Evolutionary conservation across 2,888 invertebrate species (phyloP), one percentile per base, ranked within the genome.

Genomic region (Keiferia lycopersicella): DNA sequence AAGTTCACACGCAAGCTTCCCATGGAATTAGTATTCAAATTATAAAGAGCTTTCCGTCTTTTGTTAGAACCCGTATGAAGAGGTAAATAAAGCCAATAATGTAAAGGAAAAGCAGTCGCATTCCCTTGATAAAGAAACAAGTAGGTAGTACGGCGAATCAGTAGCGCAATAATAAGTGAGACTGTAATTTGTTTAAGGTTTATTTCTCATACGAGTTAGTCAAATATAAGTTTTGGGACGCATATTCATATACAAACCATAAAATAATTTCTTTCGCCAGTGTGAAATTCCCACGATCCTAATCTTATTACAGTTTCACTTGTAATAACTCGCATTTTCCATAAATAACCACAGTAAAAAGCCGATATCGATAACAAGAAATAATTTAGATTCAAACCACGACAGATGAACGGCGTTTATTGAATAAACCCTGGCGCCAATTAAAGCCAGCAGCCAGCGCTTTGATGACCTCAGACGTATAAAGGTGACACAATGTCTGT

Each of bases 401-500:
- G 14, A 0, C 56, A 30, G 16, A 26, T 11, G 22, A 18, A 56
- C 20, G 34, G 59, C 63, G 63, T 65, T 68, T 64, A 68, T 68
- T 68, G 69, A 68, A 67, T 65, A 67, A 72, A 71, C 82, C 81
- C 75, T 84, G 80, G 75, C 79, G 76, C 76, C 78, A 82, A 83
- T 83, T 81, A 77, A 73, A 77, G 76, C 48, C 69, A 71, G 69
- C 71, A 22, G 14, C 12, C 71, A 66, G 68, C 69, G 71, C 66
- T 72, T 60, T 56, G 80, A 79, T 87, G 86, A 87, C 76, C 76
- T 87, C 86, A 86, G 75, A 39, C n/a, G 11, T 34, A 26, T 6
- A 11, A 50, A 50, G 20, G 63, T 80, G 78, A 83, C 71, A 79
- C 77, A 81, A 71, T 73, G 69, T 53, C 22, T 22, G 51, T 12